These are phyloP conservation scores for Cordilura impudica DNA, from an alignment of 2,888 invertebrate genomes.

Conservation along the genomic window DNA sequence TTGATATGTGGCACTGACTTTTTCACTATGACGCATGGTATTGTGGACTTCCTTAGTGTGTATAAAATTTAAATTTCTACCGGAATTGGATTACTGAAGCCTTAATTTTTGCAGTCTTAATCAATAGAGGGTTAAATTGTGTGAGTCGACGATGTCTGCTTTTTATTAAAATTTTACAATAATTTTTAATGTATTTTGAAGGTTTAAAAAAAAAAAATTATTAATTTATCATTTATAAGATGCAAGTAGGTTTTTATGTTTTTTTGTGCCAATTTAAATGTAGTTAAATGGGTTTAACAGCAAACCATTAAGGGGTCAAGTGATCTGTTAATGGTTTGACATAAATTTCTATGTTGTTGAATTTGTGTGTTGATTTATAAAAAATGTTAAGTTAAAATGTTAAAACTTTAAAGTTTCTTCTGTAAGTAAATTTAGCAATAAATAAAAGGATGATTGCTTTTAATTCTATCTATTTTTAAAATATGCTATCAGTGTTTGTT, in stretches of 20 bases:
- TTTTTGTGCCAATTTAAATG: neutral
- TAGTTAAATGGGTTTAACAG: neutral
- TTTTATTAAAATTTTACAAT: neutral
- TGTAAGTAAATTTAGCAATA: no score
- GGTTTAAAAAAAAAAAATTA: slow-evolving; percentile 36
- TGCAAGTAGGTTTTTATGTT: slow-evolving; percentile 19
- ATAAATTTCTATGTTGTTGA: neutral
- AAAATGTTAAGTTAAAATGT: neutral
- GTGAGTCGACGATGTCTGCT: neutral
- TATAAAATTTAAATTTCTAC: no score
- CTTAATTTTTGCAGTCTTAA: no score
- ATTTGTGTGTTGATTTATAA: no score
- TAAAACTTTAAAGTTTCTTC: neutral
- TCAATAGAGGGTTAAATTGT: no score
- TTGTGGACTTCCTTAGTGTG: no score
- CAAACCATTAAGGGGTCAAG: neutral
- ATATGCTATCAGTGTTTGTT: neutral
- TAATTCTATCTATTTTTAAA: neutral
- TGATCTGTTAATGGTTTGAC: neutral
- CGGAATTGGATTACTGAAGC: no score
- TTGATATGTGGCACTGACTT: no score
- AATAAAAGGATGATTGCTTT: no score
- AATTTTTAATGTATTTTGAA: slow-evolving; percentile 14
- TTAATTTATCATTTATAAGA: neutral
- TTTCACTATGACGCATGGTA: no score